Conservation (phyloP, 2,797 vertebrate species). For the Rhinella marina region DNA sequence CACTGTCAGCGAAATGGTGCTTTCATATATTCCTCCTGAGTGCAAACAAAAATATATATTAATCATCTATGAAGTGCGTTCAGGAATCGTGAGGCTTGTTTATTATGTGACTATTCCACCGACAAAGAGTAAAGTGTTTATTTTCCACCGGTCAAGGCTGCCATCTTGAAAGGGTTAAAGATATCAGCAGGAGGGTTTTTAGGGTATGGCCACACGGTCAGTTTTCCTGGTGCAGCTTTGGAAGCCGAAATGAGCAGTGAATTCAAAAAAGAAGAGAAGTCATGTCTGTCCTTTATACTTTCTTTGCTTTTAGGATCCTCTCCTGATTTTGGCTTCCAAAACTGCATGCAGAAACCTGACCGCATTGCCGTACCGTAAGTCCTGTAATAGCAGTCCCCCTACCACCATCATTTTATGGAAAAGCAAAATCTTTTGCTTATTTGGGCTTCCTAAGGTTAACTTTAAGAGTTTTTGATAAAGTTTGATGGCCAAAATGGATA, state of each 20-base stretch:
- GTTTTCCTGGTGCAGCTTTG: no score
- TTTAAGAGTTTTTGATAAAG: not conserved
- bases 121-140: not conserved
- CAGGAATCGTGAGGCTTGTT: slow-evolving; percentile 43
- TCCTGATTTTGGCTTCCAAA: no score
- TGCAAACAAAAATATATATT: slow-evolving; percentile 63
- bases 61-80: slow-evolving; percentile 59
- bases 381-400: not conserved
- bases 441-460: not conserved
- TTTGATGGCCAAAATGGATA: not conserved
- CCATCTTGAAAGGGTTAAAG: not conserved
- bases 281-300: no score
- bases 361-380: no score
- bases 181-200: not conserved
- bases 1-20: slow-evolving; percentile 57
- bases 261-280: no score
- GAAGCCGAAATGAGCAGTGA: no score
- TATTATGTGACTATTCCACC: slow-evolving; percentile 4
- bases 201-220: no score
- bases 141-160: not conserved
- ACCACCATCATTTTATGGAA: not conserved
- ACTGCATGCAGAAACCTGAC: no score
- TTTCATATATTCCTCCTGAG: slow-evolving; percentile 52
- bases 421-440: not conserved
- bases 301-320: no score